Evolutionary conservation across 2,113 vertebrate species (phyloP).

Genomic region (Cryptomyrus ogoouensis): DNA sequence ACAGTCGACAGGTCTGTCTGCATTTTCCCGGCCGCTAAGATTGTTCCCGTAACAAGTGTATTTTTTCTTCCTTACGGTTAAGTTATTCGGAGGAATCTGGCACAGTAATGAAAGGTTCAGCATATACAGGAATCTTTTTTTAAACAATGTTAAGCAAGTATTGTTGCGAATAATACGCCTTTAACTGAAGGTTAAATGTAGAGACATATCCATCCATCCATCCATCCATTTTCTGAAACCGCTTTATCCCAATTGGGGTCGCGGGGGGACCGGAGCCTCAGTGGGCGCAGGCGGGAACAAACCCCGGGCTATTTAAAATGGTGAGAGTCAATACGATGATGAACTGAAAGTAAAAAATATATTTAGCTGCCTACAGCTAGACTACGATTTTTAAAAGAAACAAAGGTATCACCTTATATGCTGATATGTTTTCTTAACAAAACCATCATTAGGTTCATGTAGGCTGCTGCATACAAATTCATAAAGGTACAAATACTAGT

Average conservation of each 20-base stretch:
- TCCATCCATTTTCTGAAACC: no score
- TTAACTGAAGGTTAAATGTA: not conserved
- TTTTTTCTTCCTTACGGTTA: not conserved
- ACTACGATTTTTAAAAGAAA: not conserved
- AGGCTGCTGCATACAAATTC: not conserved
- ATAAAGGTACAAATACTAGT: not conserved
- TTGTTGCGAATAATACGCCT: not conserved
- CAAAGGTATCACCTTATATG: not conserved
- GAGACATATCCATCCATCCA: not conserved
- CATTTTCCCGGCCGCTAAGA: not conserved
- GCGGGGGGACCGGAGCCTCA: no score
- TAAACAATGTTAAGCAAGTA: not conserved
- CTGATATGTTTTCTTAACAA: not conserved
- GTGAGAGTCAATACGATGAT: not conserved
- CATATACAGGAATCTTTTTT: not conserved
- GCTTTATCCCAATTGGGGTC: no score
- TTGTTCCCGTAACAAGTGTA: no score
- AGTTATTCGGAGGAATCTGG: not conserved
- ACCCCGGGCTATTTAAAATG: not conserved
- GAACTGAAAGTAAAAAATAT: not conserved
- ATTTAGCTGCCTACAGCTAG: not conserved
- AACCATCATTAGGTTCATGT: no score
- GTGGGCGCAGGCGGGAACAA: no score
- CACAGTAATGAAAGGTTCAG: not conserved
- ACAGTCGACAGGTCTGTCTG: not conserved